Base-by-base conservation (phyloP, 2,113 vertebrate species). In the Mustela lutreola region DNA sequence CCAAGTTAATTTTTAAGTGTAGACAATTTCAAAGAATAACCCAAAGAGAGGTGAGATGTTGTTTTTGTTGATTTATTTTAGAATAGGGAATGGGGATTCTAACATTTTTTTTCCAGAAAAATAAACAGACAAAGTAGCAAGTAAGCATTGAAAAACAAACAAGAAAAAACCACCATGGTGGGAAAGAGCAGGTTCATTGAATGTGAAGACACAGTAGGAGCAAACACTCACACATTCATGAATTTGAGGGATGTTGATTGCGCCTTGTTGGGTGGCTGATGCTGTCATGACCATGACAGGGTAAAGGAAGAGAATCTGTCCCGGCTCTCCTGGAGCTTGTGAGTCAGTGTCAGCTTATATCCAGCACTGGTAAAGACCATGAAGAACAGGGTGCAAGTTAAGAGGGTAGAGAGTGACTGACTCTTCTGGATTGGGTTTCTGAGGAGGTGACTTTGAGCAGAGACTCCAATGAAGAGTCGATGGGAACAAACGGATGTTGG, bases 321-420 rank as follows among this genome's bases (percentile, higher is more conserved):
- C 15, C 18, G 21, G 21, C 33, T 8, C 45, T 45, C 62, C 48
- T 70, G 63, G 63, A 26, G 31, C 45, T 75, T 21, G 39, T 24
- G 15, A 1, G 56, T 26, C 79, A 45, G 36, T 5, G 28, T 8
- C 18, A 48, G 60, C 28, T 50, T 18, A 16, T 28, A 18, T 16
- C 36, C 2, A 21, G 36, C 4, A 0, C 6, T n/a, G 19, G 26
- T 18, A 11, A 12, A 19, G n/a, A 36, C 45, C 26, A 12, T 1
- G 5, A 53, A 78, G 82, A 39, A 22, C 11, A 39, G n/a, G 45
- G 36, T 16, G 60, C 45, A 33, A 21, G 81, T 19, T 24, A 11
- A 11, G n/a, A 22, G 11, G 1, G 6, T 14, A 62, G 18, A 22
- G 33, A 24, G 71, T 4, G 16, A 53, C 70, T 0, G 2, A 33